phyloP scores from a whole-genome alignment of 35 echinoderm and acorn worm species.

The Heliocidaris tuberculata region DNA sequence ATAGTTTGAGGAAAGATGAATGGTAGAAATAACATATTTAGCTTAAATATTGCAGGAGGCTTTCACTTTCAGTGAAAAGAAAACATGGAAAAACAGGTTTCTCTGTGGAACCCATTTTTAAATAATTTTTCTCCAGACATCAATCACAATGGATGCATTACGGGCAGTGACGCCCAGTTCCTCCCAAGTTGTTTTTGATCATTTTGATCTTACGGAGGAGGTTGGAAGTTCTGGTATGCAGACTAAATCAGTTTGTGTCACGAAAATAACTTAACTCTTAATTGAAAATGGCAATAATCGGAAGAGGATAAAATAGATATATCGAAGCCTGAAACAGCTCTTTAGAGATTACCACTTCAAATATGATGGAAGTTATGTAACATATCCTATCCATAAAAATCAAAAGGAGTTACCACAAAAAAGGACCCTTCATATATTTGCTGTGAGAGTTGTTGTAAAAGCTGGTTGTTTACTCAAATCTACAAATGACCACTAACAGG shows the following conservation, averaged over 20 bases:
- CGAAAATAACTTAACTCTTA: neutral
- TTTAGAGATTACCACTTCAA: neutral
- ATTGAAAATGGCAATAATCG: neutral
- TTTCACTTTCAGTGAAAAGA: slow-evolving; percentile 12
- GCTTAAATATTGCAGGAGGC: neutral
- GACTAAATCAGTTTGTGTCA: neutral
- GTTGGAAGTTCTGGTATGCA: neutral
- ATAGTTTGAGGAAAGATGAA: neutral
- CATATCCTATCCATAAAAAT: neutral
- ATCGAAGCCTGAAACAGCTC: neutral
- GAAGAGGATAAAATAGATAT: neutral
- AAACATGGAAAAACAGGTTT: neutral
- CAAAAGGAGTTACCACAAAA: neutral
- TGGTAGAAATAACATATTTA: slow-evolving; percentile 19
- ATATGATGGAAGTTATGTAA: neutral
- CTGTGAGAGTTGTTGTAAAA: neutral
- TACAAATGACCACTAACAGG: neutral
- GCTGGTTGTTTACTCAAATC: slow-evolving; percentile 1
- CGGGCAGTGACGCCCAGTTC: neutral
- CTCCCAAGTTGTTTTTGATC: neutral
- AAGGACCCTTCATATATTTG: neutral
- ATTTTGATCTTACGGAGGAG: neutral
- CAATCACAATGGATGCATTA: neutral
- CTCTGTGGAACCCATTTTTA: neutral
- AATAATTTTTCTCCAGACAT: neutral